Evolutionary conservation across 2,888 invertebrate species (phyloP).

Genomic region (Latrodectus elegans): DNA sequence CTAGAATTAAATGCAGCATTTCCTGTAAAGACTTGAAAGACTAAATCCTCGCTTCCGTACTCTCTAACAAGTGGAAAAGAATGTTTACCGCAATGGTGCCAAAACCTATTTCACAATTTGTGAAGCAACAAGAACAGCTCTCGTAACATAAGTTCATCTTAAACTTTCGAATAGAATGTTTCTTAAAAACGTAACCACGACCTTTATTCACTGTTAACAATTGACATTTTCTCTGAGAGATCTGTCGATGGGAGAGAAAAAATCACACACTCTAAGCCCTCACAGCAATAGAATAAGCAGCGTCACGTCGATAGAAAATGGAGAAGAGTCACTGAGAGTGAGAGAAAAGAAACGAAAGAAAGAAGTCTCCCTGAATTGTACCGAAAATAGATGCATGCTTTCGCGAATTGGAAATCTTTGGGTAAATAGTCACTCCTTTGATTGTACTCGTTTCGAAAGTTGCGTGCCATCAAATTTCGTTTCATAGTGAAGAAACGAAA

Average conservation of each 20-base stretch:
- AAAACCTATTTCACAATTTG: neutral
- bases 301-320: slow-evolving; percentile 50
- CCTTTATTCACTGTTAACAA: slow-evolving; percentile 51
- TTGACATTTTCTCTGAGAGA: slow-evolving; percentile 35
- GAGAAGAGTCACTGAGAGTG: slow-evolving; percentile 8
- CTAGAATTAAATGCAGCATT: too few species aligned
- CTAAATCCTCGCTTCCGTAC: too few species aligned
- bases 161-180: slow-evolving; percentile 8
- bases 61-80: too few species aligned
- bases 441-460: slow-evolving; percentile 47
- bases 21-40: too few species aligned
- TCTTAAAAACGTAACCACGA: slow-evolving; percentile 36
- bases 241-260: slow-evolving; percentile 1
- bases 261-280: neutral
- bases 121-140: neutral
- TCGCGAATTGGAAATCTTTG: slow-evolving; percentile 48
- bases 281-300: neutral
- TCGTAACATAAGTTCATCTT: slow-evolving; percentile 39
- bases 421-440: slow-evolving; percentile 51
- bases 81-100: too few species aligned
- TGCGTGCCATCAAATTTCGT: slow-evolving; percentile 55
- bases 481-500: slow-evolving; percentile 35
- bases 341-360: slow-evolving; percentile 6
- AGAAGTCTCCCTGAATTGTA: neutral
- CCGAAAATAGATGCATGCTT: slow-evolving; percentile 53